A percentile compares a stretch with the other conserved stretches of the same genome.
These are phyloP conservation scores for Oscheius sp. DNA, from an alignment of 1,140 invertebrate genomes.

Conservation along the genomic window DNA sequence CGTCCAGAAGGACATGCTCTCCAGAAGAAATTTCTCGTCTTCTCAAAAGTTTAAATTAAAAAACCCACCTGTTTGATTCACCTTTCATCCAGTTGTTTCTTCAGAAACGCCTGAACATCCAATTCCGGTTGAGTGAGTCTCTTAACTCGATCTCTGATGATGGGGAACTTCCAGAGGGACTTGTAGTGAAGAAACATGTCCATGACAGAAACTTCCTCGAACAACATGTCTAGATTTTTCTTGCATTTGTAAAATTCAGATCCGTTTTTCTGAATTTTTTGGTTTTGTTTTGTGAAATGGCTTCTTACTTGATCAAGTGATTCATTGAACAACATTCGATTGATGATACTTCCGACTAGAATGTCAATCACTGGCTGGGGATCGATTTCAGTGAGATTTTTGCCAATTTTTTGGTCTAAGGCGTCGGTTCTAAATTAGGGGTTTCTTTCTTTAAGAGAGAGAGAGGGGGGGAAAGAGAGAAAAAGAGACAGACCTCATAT, in stretches of 20 bases:
- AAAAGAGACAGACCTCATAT: constrained; percentile 37
- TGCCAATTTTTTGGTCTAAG: too few relatives aligned
- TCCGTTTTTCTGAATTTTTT: constrained; percentile 16
- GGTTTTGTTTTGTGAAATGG: background rate
- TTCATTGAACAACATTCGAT: constrained; percentile 20
- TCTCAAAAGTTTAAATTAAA: too few relatives aligned
- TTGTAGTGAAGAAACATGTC: constrained; percentile 7
- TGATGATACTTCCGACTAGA: constrained; percentile 34
- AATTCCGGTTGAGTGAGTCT: too few relatives aligned
- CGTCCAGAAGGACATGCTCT: constrained; percentile 61
- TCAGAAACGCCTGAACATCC: background rate
- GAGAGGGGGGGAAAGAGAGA: too few relatives aligned
- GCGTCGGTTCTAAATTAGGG: too few relatives aligned
- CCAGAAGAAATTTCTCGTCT: constrained; percentile 2
- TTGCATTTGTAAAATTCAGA: constrained; percentile 14
- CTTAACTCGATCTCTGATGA: too few relatives aligned
- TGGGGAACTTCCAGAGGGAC: too few relatives aligned
- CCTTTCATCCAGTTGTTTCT: constrained; percentile 8
- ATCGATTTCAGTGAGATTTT: background rate
- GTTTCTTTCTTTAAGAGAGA: too few relatives aligned
- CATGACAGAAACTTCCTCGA: constrained; percentile 11
- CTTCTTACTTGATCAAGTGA: constrained; percentile 30
- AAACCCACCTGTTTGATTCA: too few relatives aligned
- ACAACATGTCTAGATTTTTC: background rate
- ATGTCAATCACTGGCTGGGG: constrained; percentile 17